Base-by-base conservation (phyloP, 2,888 invertebrate genomes). In the Parnassius orleans region DNA sequence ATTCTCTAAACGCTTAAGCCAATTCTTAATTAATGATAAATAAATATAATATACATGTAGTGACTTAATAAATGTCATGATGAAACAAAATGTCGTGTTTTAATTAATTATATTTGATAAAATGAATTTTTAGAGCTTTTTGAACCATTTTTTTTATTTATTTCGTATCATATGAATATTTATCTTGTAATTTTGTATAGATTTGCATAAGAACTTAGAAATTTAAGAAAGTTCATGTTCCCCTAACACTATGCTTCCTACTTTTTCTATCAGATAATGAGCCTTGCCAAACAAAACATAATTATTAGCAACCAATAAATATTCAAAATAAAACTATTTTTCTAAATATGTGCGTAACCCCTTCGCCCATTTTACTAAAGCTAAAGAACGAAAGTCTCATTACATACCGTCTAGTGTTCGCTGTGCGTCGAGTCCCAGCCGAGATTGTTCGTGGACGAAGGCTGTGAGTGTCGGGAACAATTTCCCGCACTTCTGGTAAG, bases 371-470 rank as follows among this genome's bases (percentile, higher is more conserved):
- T 55, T 55, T 9, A 48, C 48, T 64, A 10, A 60, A 57, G 56
- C 55, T 3, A 50, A 14, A 12, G 41, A 52, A 51, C 42, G 47
- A 59, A 41, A 15, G 14, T n/a, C 2, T 51, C n/a, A 12, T 14
- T 60, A 68, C 78, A 68, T 84, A 91, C 91, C 91, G 79, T 72
- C 91, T 84, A 0, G 91, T 74, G 72, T 90, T 90, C 9, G 90
- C 88, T 10, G 90, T 90, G n/a, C 87, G 80, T n/a, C 90, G 75
- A 1, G 90, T 90, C 10, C 87, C 90, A 1, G 86, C 87, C 1
- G 91, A 88, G 1, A 81, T 88, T 14, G 91, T 89, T 56, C 90
- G 82, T 2, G 90, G 84, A 15, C 89, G 83, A 24, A 85, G 73
- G 60, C 81, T 86, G 48, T 82, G 80, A 2, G 81, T 71, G 57